Base-by-base conservation (phyloP, 2,888 invertebrate genomes). In the Rotaria macrura region DNA sequence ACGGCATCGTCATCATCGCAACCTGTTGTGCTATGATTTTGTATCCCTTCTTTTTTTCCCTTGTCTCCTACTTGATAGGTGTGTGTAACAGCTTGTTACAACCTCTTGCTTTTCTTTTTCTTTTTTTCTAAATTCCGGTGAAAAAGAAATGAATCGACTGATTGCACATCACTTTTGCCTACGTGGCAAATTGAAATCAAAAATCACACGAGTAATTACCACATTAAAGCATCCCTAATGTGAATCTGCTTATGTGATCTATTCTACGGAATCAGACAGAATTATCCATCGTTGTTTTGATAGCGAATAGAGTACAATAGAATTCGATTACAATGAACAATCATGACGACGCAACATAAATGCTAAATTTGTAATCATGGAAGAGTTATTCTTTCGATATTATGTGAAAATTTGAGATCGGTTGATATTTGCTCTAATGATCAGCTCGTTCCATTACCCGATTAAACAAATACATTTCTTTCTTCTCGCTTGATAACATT, bases 81-180 rank as follows among this genome's bases (percentile, higher is more conserved):
- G 34, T 43, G 12, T 79, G 79, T n/a, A 79, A 79, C 79, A 79
- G 79, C 79, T 79, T 79, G 79, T 79, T 79, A 79, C 20, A 79
- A 29, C 34, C 43, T 43, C n/a, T 43, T 79, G 14, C 20, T 7
- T 38, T 65, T 14, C 38, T 65, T 34, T 57, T 57, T 29, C 20
- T 4, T 25, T 65, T 34, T 34, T 65, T 2, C 3, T 34, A 65
- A 65, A 65, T 65, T 65, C 34, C 34, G 65, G 34, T 65, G 34
- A 3, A 65, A 65, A 65, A 34, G 38, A 65, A 17, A 65, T 14
- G 34, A 65, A 65, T 65, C 34, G 20, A 5, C 9, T 29, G 65
- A 65, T 65, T 65, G 65, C 14, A 17, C 38, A 29, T 65, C 65
- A 20, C 12, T 65, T 65, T 34, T 34, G 2, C 38, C 34, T 65